Evolutionary conservation across 1,140 invertebrate genomes (phyloP).

Genomic region (Euwallacea fornicatus): DNA sequence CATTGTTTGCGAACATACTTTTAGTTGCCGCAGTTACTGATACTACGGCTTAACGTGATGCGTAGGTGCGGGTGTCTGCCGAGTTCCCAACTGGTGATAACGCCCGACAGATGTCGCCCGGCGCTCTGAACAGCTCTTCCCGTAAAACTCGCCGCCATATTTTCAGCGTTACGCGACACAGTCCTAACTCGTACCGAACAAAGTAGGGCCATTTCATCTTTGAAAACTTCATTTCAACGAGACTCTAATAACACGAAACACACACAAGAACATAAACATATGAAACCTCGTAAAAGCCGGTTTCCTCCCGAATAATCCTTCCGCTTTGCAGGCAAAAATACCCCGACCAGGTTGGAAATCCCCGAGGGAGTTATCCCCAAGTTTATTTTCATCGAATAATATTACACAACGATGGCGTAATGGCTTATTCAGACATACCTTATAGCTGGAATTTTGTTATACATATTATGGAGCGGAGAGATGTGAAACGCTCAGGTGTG

Average conservation of each 20-base stretch:
- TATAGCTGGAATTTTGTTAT: constrained; percentile 35
- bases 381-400: constrained; percentile 39
- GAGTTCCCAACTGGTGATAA: too few species aligned
- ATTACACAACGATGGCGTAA: constrained; percentile 36
- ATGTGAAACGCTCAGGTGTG: constrained; percentile 25
- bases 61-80: too few species aligned
- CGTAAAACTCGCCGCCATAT: too few species aligned
- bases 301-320: constrained; percentile 6
- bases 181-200: too few species aligned
- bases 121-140: too few species aligned
- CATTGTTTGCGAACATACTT: too few species aligned
- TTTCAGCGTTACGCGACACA: too few species aligned
- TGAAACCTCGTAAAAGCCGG: not conserved
- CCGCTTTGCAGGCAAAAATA: constrained; percentile 11
- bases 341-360: not conserved
- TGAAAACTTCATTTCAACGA: not conserved
- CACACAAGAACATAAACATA: not conserved
- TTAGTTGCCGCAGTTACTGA: too few species aligned
- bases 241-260: not conserved
- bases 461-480: constrained; percentile 22
- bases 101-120: too few species aligned
- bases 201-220: too few species aligned
- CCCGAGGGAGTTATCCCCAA: constrained; percentile 28
- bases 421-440: constrained; percentile 35
- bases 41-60: too few species aligned